phyloP scores from a whole-genome alignment of 2,888 invertebrate species.

The Agrilus cyanescens region DNA sequence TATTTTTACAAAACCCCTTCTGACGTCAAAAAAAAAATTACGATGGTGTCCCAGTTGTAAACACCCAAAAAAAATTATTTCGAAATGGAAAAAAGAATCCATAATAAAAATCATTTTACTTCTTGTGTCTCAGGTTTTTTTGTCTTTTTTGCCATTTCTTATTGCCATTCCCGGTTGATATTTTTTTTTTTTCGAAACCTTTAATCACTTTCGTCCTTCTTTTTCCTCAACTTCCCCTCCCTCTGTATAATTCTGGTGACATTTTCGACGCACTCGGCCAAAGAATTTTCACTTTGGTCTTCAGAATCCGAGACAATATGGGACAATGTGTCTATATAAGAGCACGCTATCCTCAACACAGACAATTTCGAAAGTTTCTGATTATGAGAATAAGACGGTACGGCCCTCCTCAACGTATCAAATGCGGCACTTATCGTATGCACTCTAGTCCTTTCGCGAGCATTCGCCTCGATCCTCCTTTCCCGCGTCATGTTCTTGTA shows the following conservation, averaged over 20 bases:
- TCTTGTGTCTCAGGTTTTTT: too few relatives aligned
- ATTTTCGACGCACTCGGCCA: slow-evolving; percentile 68
- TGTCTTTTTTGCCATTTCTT: too few relatives aligned
- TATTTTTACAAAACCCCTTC: too few relatives aligned
- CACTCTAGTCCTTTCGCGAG: slow-evolving; percentile 81
- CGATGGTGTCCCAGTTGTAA: too few relatives aligned
- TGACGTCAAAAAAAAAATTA: too few relatives aligned
- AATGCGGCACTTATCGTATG: slow-evolving; percentile 95
- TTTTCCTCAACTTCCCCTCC: slow-evolving; percentile 78
- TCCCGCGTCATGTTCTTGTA: slow-evolving; percentile 95
- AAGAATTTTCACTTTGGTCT: slow-evolving; percentile 37
- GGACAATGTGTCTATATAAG: slow-evolving; percentile 81
- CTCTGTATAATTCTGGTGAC: slow-evolving; percentile 89
- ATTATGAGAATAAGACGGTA: slow-evolving; percentile 85
- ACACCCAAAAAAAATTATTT: too few relatives aligned
- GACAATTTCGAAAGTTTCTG: slow-evolving; percentile 90
- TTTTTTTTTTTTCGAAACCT: neutral
- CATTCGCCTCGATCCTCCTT: slow-evolving; percentile 87
- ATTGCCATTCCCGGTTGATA: too few relatives aligned
- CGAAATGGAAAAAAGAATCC: too few relatives aligned
- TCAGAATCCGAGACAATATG: slow-evolving; percentile 59
- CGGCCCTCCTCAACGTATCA: slow-evolving; percentile 70
- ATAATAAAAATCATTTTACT: too few relatives aligned
- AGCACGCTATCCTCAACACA: slow-evolving; percentile 83
- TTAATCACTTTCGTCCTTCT: slow-evolving; percentile 56